Base-by-base conservation (phyloP, 2,888 invertebrate species). In the Apocheima hispidaria region DNA sequence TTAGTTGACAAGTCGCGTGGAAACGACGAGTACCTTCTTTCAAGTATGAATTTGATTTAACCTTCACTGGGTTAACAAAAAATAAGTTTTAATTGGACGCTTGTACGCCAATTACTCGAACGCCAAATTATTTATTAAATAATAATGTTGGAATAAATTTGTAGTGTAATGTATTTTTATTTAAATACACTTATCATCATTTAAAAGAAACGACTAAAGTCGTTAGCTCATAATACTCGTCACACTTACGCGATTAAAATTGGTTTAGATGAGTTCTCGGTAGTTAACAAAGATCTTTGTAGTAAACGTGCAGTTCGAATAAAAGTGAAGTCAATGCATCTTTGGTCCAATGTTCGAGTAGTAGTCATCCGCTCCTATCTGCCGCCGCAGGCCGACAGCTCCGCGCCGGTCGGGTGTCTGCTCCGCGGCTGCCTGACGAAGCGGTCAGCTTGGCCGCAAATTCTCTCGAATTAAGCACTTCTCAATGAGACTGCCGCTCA, bases 401-500 rank as follows among this genome's bases (percentile, higher is more conserved):
- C 36, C 0, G 4, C 16, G 12, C 16, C 36, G 16, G 36, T 12
- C 16, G 20, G 16, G 10, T 14, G 20, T 12, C 4, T 12, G 54
- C 38, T 9, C 26, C 6, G 21, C 48, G 16, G 5, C 38, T 16
- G 38, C 26, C 12, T 51, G 60, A 55, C 60, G 63, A 59, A 65
- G 59, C 66, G 65, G 64, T 61, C 65, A 60, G 57, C 60, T 50
- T 58, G 58, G 40, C 54, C 60, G 51, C 64, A 61, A 65, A 61
- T 53, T 64, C 60, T 43, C 52, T 53, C 63, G 60, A 58, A 69
- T 65, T 69, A 69, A 65, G 60, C 59, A 62, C 57, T 64, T 49
- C 56, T 61, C 57, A 66, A 68, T 70, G 65, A 68, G 60, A 60
- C 63, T 38, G 57, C 26, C 30, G 52, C 40, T 57, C 63, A 63